Evolutionary conservation across 2,113 vertebrate genomes (phyloP).

Genomic region (Eclectus roratus): DNA sequence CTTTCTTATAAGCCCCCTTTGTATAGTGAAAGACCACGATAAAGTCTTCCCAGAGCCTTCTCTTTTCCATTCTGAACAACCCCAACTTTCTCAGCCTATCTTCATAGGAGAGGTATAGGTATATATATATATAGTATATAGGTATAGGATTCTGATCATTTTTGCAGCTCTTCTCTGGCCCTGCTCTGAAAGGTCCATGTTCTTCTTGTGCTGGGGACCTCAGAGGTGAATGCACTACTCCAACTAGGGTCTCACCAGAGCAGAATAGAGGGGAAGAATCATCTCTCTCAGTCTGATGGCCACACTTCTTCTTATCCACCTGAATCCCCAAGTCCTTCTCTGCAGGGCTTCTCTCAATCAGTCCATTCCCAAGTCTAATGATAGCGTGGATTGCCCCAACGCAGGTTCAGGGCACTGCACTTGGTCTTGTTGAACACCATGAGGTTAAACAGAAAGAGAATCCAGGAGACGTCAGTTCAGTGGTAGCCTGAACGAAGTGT

Average conservation of each 20-base stretch:
- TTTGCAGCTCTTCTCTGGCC: not conserved
- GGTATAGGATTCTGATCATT: not conserved
- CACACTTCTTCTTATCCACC: not conserved
- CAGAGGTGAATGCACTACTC: not conserved
- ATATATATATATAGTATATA: no score
- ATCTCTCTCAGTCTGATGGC: not conserved
- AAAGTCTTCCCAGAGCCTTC: not conserved
- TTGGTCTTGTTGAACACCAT: not conserved
- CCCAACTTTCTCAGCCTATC: not conserved
- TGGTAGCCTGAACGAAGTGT: not conserved
- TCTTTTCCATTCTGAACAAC: not conserved
- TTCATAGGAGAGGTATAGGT: not conserved
- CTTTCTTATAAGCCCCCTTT: not conserved
- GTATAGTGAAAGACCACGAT: not conserved
- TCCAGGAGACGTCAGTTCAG: not conserved
- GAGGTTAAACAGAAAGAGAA: not conserved
- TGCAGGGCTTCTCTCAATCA: not conserved
- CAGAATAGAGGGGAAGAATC: not conserved
- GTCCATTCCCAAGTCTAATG: not conserved
- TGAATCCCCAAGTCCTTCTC: not conserved
- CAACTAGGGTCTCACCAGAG: not conserved
- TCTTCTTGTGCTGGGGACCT: not conserved
- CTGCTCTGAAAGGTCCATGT: accelerated
- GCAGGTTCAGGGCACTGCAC: not conserved
- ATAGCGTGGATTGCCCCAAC: not conserved